A percentile compares a stretch with the other conserved stretches of the same genome.
These are phyloP conservation scores for Amiota minor DNA, from an alignment of 2,888 invertebrate species.

Conservation along the genomic window DNA sequence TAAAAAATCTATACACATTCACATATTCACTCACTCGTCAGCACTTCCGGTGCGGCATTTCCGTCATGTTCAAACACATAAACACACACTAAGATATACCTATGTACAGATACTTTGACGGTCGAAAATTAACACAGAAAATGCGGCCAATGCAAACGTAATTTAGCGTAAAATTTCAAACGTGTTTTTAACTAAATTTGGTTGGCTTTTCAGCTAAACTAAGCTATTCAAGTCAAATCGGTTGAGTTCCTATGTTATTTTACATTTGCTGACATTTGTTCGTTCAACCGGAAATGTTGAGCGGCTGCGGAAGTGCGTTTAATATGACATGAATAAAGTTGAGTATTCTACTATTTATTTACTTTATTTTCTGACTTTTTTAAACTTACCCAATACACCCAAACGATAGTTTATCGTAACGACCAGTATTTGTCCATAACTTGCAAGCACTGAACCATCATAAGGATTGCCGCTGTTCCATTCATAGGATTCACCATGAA, in stretches of 20 bases:
- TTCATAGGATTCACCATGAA: constrained; percentile 96
- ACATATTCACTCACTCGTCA: background rate
- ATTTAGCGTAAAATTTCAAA: constrained; percentile 20
- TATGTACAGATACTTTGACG: background rate
- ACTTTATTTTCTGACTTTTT: background rate
- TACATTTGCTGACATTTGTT: background rate
- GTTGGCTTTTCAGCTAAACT: background rate
- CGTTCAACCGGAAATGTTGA: constrained; percentile 1
- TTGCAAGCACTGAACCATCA: constrained; percentile 95
- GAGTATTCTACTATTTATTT: background rate
- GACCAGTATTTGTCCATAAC: constrained; percentile 91
- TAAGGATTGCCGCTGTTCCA: constrained; percentile 99
- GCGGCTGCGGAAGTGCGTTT: constrained; percentile 6
- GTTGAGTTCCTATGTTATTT: background rate
- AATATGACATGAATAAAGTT: constrained; percentile 5
- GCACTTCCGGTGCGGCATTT: constrained; percentile 21
- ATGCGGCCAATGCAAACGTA: constrained; percentile 22
- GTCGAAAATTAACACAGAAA: background rate
- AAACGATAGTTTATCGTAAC: constrained; percentile 91
- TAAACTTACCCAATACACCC: constrained; percentile 83
- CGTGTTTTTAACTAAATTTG: constrained; percentile 28
- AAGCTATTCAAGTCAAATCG: background rate
- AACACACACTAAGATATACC: background rate
- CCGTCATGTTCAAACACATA: background rate
- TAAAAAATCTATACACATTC: background rate